These are phyloP conservation scores for Thalassoma bifasciatum DNA, from an alignment of 2,113 vertebrate species.

Conservation along the genomic window DNA sequence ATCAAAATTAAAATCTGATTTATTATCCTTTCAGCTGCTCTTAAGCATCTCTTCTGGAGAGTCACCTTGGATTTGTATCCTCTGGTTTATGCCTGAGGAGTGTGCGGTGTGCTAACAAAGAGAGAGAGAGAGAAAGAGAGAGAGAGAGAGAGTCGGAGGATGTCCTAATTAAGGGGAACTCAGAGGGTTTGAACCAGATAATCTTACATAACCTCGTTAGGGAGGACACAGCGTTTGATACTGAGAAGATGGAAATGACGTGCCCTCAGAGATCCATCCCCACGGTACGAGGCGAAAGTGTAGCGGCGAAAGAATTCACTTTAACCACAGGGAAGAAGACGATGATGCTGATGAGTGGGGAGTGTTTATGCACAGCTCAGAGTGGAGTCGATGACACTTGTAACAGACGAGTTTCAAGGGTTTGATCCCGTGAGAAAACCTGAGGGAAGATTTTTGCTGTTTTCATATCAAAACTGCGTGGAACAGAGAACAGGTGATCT, in stretches of 20 bases:
- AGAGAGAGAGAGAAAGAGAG: constrained; percentile 61
- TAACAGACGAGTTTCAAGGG: not conserved
- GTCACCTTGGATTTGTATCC: constrained; percentile 79
- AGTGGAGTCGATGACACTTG: not conserved
- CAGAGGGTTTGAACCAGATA: constrained; percentile 84
- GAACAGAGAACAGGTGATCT: not conserved
- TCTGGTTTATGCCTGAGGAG: constrained; percentile 60
- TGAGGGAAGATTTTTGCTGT: not conserved
- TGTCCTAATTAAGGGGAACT: constrained; percentile 85
- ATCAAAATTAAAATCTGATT: not conserved
- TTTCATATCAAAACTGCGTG: not conserved
- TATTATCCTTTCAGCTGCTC: constrained; percentile 38
- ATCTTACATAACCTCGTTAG: constrained; percentile 84
- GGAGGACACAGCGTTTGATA: constrained; percentile 78
- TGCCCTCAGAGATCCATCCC: constrained; percentile 68
- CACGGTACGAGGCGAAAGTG: constrained; percentile 35
- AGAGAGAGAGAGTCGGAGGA: constrained; percentile 67
- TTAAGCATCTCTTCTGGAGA: constrained; percentile 59
- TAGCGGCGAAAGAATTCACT: constrained; percentile 31
- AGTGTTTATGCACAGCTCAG: constrained; percentile 42
- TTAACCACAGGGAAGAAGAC: constrained; percentile 17
- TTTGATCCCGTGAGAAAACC: constrained; percentile 12
- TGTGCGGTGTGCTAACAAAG: constrained; percentile 67
- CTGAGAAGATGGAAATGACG: constrained; percentile 74
- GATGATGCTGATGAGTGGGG: constrained; percentile 20